These are phyloP conservation scores for Wiebesia pumilae DNA, from an alignment of 1,140 invertebrate species.

Conservation along the genomic window DNA sequence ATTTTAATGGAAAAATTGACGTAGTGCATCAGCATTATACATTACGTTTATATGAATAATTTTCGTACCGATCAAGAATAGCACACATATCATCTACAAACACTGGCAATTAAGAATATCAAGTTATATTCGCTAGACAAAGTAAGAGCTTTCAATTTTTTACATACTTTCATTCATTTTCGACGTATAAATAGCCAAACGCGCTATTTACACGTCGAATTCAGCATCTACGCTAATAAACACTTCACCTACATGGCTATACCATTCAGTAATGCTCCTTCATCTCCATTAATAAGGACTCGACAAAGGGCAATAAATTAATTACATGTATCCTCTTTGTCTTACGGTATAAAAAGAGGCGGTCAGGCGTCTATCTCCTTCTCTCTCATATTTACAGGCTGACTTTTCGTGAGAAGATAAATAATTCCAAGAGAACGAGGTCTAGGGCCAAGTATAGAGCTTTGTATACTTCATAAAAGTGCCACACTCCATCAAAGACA, in stretches of 20 bases:
- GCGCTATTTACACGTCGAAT: background rate
- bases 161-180: slow-evolving; percentile 39
- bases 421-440: slow-evolving; percentile 24
- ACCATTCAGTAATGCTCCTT: background rate
- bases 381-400: background rate
- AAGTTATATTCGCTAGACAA: background rate
- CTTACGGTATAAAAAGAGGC: slow-evolving; percentile 20
- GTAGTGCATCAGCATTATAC: background rate
- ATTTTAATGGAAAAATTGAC: too few species aligned
- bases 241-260: slow-evolving; percentile 30
- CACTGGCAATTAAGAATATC: slow-evolving; percentile 20
- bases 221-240: slow-evolving; percentile 33
- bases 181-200: background rate
- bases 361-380: background rate
- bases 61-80: background rate
- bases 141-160: slow-evolving; percentile 32
- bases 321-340: slow-evolving; percentile 52
- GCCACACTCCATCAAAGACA: slow-evolving; percentile 55
- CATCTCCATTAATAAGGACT: slow-evolving; percentile 7
- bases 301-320: slow-evolving; percentile 52
- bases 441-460: background rate
- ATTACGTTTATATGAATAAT: background rate
- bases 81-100: slow-evolving; percentile 17
- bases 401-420: slow-evolving; percentile 24
- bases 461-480: slow-evolving; percentile 45